Evolutionary conservation across 2,888 invertebrate species (phyloP), one percentile per base, ranked within the genome.

Genomic region (Dasysyrphus tricinctus): DNA sequence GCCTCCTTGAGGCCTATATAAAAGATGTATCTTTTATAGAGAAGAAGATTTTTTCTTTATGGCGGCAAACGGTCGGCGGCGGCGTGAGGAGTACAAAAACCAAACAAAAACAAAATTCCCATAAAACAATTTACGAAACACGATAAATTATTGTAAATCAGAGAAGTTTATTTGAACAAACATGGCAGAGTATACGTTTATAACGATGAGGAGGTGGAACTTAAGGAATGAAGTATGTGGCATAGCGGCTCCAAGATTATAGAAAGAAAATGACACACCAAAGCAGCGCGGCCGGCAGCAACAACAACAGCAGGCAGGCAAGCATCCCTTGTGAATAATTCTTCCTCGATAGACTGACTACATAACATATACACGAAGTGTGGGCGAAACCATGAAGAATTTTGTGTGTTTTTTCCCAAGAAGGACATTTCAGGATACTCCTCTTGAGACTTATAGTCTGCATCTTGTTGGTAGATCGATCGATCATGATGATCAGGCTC

Each of bases 101-200:
- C 24, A 42, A 19, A 42, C 11, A 42, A 47, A 24, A 72, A 39
- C 9, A 24, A 79, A 78, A 78, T 74, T 63, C 85, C 77, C 73
- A 80, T 77, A 69, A 80, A 80, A 84, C 80, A 76, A 77, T 69
- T 81, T 67, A 32, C 14, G 42, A 59, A 54, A 29, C 59, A 74
- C 57, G 8, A 86, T 86, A 86, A 86, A 75, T 86, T 82, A 86
- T 78, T 78, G 65, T 82, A 78, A 86, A 86, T 75, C 86, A 72
- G 86, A 82, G 78, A 79, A 79, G 78, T 86, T 79, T 86, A 75
- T 79, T 82, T 86, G 82, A 86, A 75, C 82, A 86, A 86, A 81
- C 86, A 81, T 81, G 56, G 51, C 57, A 76, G 12, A n/a, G 9
- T 11, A 11, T 19, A 49, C 11, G 5, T 19, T 5, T 4, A 1